These are phyloP conservation scores for Halocaridina rubra DNA, from an alignment of 2,888 invertebrate genomes.

Conservation along the genomic window DNA sequence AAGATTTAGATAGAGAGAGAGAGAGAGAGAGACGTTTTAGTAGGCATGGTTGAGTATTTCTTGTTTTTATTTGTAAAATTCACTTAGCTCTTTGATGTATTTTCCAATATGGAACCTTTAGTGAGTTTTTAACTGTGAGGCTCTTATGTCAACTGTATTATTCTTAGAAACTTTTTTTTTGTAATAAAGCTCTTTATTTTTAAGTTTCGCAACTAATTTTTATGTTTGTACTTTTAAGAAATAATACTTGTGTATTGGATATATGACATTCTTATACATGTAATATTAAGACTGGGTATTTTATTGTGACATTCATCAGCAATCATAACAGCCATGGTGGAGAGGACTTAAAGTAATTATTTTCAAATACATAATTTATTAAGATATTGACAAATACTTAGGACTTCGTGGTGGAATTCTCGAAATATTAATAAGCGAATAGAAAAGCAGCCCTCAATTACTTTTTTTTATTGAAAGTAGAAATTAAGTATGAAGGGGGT, in stretches of 20 bases:
- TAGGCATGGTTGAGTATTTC: no score
- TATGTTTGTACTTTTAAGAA: not conserved
- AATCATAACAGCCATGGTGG: not conserved
- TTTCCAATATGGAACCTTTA: not conserved
- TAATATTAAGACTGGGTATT: not conserved
- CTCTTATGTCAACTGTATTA: not conserved
- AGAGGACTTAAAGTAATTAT: no score
- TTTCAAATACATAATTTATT: no score
- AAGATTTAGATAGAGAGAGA: no score
- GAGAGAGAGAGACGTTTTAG: no score
- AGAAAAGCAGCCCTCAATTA: no score
- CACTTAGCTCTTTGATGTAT: not conserved
- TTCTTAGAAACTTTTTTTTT: not conserved
- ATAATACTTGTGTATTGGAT: slow-evolving; percentile 5
- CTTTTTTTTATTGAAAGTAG: no score
- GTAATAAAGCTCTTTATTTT: not conserved
- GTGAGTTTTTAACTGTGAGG: not conserved
- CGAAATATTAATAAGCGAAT: no score
- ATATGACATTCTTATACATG: slow-evolving; percentile 7
- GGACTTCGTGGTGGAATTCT: no score
- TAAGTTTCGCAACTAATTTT: not conserved
- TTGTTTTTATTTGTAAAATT: not conserved
- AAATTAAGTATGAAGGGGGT: no score
- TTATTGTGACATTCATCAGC: not conserved
- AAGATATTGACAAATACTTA: no score